phyloP scores from a whole-genome alignment of 2,888 invertebrate genomes.

The Gasteruption jaculator region DNA sequence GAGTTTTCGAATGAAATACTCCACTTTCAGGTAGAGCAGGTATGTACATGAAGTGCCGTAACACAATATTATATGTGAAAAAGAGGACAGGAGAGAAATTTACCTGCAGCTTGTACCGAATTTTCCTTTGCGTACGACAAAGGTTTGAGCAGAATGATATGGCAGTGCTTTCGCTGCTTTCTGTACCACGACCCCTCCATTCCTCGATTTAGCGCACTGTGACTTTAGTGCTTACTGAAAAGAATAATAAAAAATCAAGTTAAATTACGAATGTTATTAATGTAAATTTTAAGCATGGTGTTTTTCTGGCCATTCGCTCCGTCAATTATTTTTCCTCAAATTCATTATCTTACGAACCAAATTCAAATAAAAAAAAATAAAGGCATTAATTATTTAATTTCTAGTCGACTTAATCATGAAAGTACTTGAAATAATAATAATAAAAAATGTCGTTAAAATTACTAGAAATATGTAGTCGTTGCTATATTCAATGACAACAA shows the following conservation, averaged over 20 bases:
- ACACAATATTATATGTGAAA: conserved; percentile 4
- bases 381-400: too few relatives aligned
- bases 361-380: too few relatives aligned
- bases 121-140: conserved; percentile 45
- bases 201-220: conserved; percentile 43
- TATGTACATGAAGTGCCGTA: not conserved
- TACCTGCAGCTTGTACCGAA: conserved; percentile 46
- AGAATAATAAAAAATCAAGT: conserved; percentile 6
- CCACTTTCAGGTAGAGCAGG: conserved; percentile 1
- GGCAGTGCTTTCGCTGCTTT: conserved; percentile 51
- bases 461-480: too few relatives aligned
- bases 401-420: too few relatives aligned
- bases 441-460: too few relatives aligned
- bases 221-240: conserved; percentile 39
- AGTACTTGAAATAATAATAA: too few relatives aligned
- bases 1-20: conserved; percentile 4
- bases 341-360: too few relatives aligned
- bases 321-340: too few relatives aligned
- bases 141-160: conserved; percentile 47
- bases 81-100: conserved; percentile 18
- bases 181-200: conserved; percentile 50
- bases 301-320: too few relatives aligned
- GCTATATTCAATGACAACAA: too few relatives aligned
- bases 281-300: not conserved
- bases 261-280: not conserved